Base-by-base conservation (phyloP, 2,888 invertebrate genomes). In the Cheilosia soror region DNA sequence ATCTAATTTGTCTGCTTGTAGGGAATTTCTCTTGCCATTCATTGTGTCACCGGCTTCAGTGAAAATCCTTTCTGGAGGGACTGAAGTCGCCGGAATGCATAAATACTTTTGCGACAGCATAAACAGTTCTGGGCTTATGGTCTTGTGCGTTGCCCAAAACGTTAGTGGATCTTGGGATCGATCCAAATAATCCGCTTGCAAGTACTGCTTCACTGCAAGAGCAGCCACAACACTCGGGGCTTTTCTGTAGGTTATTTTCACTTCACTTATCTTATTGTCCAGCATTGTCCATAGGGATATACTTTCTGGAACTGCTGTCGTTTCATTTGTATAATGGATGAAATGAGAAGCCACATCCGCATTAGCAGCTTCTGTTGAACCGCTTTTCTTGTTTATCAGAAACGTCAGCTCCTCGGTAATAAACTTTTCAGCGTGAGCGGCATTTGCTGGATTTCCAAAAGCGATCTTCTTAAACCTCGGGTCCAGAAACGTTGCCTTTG, bases 381-480 rank as follows among this genome's bases (percentile, higher is more conserved):
- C 4, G 15, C 27, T 44, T 63, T 51, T 33, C 15, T 31, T n/a
- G 63, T 42, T 51, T n/a, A 60, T 7, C 33, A 53, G 29, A 9
- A 31, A 13, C 42, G 20, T 29, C 2, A 57, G 44, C 11, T 62
- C 62, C 0, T 63, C 63, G 1, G 5, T 47, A 0, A 72, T 11
- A 42, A 31, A 44, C 37, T 13, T 72, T 62, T 60, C 53, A 2
- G 42, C 53, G 47, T 73, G 62, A 4, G 37, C 13, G n/a, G 29
- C 29, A 33, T 72, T 73, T 25, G 44, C 7, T 25, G 65, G 47
- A 63, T 57, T 57, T 51, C 65, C 63, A 57, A 75, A 75, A 27
- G 73, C 73, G 37, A 65, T 75, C 15, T 62, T 60, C 27, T 63
- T 63, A 47, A 73, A 63, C n/a, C 73, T 53, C 9, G 73, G 63